Percentiles rank a stretch among this genome's conserved stretches.
phyloP scores from a whole-genome alignment of 2,888 invertebrate species.

The Machimus atricapillus region DNA sequence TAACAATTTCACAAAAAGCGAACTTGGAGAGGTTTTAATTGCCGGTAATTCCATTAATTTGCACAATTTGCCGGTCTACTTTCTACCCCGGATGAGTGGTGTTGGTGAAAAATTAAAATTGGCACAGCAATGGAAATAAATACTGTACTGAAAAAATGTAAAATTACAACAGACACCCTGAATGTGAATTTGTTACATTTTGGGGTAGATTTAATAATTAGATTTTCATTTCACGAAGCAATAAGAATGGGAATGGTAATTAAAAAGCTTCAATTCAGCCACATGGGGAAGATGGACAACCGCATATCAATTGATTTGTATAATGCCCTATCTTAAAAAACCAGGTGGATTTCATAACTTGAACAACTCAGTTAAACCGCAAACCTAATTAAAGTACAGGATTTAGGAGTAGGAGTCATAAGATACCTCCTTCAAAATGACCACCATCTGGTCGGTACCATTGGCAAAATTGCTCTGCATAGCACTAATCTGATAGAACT shows the following conservation, averaged over 20 bases:
- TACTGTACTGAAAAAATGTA: background rate
- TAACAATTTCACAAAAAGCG: background rate
- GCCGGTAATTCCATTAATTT: background rate
- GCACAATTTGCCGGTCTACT: background rate
- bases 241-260: background rate
- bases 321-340: background rate
- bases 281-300: background rate
- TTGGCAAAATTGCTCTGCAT: background rate
- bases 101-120: background rate
- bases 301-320: background rate
- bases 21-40: background rate
- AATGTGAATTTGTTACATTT: background rate
- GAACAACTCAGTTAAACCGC: background rate
- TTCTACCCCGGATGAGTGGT: background rate
- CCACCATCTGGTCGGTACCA: background rate
- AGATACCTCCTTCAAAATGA: background rate
- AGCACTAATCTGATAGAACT: background rate
- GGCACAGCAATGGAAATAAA: background rate
- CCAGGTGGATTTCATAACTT: background rate
- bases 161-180: background rate
- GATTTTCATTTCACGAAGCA: background rate
- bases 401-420: background rate
- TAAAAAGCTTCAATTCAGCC: background rate
- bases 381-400: background rate
- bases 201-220: background rate